Base-by-base conservation (phyloP, 2,113 vertebrate species). In the Collichthys lucidus region DNA sequence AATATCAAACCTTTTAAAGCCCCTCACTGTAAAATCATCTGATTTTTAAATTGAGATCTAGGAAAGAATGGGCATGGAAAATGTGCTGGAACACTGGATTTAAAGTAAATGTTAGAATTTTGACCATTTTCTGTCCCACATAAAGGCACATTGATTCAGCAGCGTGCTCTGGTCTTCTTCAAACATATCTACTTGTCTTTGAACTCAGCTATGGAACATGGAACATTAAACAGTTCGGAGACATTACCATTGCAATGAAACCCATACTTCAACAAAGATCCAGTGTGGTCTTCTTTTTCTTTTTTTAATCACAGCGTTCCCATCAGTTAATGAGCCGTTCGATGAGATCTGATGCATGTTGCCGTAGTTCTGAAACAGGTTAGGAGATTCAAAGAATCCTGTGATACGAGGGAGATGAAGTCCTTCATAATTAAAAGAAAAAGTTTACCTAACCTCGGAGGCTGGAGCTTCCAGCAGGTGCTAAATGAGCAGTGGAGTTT, bases 161-260 rank as follows among this genome's bases (percentile, higher is more conserved):
- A 20, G 17, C 24, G 46, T 9, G n/a, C 61, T 74, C 47, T 59
- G 61, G 22, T 82, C 69, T 17, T 59, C 60, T 60, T 47, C 63
- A 63, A 82, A 71, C 65, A 24, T 50, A 24, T 66, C 53, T 4
- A 0, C 42, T 22, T 59, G 49, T 67, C 29, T 77, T 40, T 53
- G 59, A 66, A 46, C 68, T 61, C 59, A 56, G 76, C 61, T 31
- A 3, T 50, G 68, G 35, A 77, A 61, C 53, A 72, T 10, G 11
- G 24, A 75, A 70, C 59, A 75, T 20, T 78, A 85, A 85, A 79
- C 42, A 55, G 56, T 50, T 44, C 24, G 44, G 24, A 55, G 11
- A 62, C 49, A 65, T 67, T 61, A 56, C 17, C 22, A 50, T 70
- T 11, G 42, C 42, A 66, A 26, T 50, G 57, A 53, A 17, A 14